Evolutionary conservation across 2,797 vertebrate genomes (phyloP).

Genomic region (Sebastes nivosus): DNA sequence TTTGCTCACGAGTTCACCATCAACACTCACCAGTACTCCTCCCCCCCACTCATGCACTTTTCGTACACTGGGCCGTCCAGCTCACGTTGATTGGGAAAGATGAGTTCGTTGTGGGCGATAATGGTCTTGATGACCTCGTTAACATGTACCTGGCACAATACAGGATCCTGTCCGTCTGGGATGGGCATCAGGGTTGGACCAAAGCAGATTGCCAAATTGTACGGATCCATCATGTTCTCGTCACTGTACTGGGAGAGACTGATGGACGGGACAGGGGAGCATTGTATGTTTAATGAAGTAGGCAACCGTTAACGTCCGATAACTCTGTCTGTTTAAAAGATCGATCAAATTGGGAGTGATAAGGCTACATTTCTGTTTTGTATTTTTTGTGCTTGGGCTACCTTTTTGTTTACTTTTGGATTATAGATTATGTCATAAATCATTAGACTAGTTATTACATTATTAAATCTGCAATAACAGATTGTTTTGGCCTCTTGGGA

Average conservation of each 20-base stretch:
- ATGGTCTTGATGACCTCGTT: conserved; percentile 99
- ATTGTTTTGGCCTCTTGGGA: neutral
- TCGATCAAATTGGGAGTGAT: neutral
- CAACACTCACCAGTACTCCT: conserved; percentile 95
- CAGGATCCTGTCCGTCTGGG: conserved; percentile 95
- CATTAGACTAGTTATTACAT: neutral
- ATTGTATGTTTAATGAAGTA: neutral
- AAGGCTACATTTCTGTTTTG: neutral
- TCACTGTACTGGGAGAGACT: conserved; percentile 98
- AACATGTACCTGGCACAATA: conserved; percentile 95
- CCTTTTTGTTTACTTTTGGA: neutral
- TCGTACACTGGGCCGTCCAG: conserved; percentile 96
- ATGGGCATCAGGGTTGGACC: conserved; percentile 98
- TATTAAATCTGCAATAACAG: neutral
- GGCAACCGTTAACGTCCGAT: neutral
- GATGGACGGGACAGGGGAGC: conserved; percentile 9
- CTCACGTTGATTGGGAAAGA: conserved; percentile 93
- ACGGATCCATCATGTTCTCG: conserved; percentile 99
- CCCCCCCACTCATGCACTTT: conserved; percentile 98
- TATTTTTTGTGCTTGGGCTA: neutral
- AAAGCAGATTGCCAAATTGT: conserved; percentile 98
- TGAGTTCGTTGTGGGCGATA: conserved; percentile 93
- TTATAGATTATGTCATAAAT: neutral
- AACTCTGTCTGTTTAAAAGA: neutral
- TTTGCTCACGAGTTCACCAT: neutral